Percentiles rank a stretch among this genome's conserved stretches.
Evolutionary conservation across 2,888 invertebrate species (phyloP).

Genomic region (Hoplodrina ambigua): DNA sequence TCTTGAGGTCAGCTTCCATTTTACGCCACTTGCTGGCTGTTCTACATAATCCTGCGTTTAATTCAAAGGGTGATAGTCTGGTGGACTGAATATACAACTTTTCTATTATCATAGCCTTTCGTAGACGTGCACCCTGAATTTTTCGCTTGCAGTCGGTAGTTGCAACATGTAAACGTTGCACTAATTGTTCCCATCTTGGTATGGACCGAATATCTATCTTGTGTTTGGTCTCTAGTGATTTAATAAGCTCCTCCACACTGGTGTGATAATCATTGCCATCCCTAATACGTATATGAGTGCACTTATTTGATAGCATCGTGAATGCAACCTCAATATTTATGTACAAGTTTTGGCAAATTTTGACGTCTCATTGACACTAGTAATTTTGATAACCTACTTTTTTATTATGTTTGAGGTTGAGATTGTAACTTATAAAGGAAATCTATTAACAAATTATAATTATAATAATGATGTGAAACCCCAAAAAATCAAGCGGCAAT

Average conservation of each 20-base stretch:
- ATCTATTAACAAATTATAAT: not conserved
- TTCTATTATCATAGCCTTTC: slow-evolving; percentile 77
- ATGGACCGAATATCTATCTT: slow-evolving; percentile 77
- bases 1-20: slow-evolving; percentile 57
- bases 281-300: slow-evolving; percentile 77
- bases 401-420: not conserved
- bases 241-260: slow-evolving; percentile 75
- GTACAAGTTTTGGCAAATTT: slow-evolving; percentile 2
- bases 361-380: slow-evolving; percentile 25
- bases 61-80: slow-evolving; percentile 79
- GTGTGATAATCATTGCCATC: slow-evolving; percentile 66
- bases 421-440: not conserved
- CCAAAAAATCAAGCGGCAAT: not conserved
- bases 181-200: slow-evolving; percentile 77
- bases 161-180: slow-evolving; percentile 72
- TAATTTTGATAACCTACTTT: slow-evolving; percentile 5
- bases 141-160: slow-evolving; percentile 72
- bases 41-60: slow-evolving; percentile 75
- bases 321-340: not conserved
- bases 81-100: slow-evolving; percentile 75
- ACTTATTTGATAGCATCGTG: slow-evolving; percentile 60
- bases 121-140: slow-evolving; percentile 72
- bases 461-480: not conserved
- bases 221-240: slow-evolving; percentile 74
- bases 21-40: slow-evolving; percentile 76